Percentiles rank a stretch among this genome's conserved stretches.
Evolutionary conservation across 2,888 invertebrate genomes (phyloP).

Genomic region (Laothoe populi): DNA sequence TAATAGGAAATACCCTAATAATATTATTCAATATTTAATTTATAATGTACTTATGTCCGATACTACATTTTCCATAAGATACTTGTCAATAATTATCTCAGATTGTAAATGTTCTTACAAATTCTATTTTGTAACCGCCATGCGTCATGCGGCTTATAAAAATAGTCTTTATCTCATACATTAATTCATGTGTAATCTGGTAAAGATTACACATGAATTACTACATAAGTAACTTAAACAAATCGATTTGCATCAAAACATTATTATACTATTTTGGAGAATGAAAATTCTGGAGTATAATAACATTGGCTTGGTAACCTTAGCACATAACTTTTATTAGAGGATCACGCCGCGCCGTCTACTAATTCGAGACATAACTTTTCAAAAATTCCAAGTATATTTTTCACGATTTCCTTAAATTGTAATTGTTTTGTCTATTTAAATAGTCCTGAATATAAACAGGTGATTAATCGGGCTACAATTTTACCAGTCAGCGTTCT

Average conservation of each 20-base stretch:
- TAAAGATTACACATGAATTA: background rate
- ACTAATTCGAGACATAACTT: too few relatives aligned
- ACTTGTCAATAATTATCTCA: background rate
- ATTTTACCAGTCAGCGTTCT: too few relatives aligned
- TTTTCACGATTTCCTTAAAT: too few relatives aligned
- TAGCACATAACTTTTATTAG: too few relatives aligned
- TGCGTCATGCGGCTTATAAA: slow-evolving; percentile 6
- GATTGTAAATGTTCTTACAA: slow-evolving; percentile 7
- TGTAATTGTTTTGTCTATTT: too few relatives aligned
- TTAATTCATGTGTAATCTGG: background rate
- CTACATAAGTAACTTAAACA: background rate
- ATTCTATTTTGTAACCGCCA: background rate
- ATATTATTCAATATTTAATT: background rate
- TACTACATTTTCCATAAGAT: background rate
- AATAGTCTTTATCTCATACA: background rate
- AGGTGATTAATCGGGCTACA: too few relatives aligned
- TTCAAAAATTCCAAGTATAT: too few relatives aligned
- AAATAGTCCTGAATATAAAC: too few relatives aligned
- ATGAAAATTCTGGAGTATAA: too few relatives aligned
- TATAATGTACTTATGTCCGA: background rate
- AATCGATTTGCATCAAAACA: background rate
- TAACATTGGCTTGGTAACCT: too few relatives aligned
- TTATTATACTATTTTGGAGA: background rate
- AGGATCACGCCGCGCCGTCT: too few relatives aligned
- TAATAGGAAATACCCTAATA: too few relatives aligned